Evolutionary conservation across 1,140 invertebrate species (phyloP).

Genomic region (Zaprionus taronus): DNA sequence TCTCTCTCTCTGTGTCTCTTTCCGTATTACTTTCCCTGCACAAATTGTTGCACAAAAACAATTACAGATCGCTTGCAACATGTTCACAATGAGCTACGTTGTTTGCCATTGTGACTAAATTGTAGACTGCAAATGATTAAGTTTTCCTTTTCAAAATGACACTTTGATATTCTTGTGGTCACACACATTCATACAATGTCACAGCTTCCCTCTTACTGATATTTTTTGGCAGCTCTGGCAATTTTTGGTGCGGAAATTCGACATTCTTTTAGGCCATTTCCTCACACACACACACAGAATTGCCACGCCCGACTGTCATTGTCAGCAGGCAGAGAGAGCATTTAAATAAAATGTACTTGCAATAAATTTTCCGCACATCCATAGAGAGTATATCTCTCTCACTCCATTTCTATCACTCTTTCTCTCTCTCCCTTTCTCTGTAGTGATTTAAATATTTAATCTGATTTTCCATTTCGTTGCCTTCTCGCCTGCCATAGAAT

Average conservation of each 20-base stretch:
- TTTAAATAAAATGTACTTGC: constrained; percentile 79
- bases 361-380: constrained; percentile 68
- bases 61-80: constrained; percentile 25
- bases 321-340: constrained; percentile 60
- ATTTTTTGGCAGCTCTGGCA: constrained; percentile 60
- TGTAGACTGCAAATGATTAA: constrained; percentile 67
- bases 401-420: background rate
- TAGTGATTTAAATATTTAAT: constrained; percentile 80
- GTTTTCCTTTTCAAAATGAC: constrained; percentile 68
- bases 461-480: constrained; percentile 74
- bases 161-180: constrained; percentile 75
- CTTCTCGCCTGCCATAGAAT: constrained; percentile 35
- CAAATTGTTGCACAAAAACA: constrained; percentile 43
- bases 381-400: background rate
- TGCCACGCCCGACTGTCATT: constrained; percentile 50
- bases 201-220: background rate
- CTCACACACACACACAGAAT: background rate
- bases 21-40: background rate
- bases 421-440: constrained; percentile 35
- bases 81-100: constrained; percentile 27
- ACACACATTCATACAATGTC: constrained; percentile 13
- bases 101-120: constrained; percentile 46
- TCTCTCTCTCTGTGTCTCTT: background rate
- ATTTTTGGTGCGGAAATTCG: constrained; percentile 13
- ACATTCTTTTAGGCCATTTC: constrained; percentile 7